phyloP scores from a whole-genome alignment of 2,797 vertebrate genomes.

The Odontamblyopus rebecca region DNA sequence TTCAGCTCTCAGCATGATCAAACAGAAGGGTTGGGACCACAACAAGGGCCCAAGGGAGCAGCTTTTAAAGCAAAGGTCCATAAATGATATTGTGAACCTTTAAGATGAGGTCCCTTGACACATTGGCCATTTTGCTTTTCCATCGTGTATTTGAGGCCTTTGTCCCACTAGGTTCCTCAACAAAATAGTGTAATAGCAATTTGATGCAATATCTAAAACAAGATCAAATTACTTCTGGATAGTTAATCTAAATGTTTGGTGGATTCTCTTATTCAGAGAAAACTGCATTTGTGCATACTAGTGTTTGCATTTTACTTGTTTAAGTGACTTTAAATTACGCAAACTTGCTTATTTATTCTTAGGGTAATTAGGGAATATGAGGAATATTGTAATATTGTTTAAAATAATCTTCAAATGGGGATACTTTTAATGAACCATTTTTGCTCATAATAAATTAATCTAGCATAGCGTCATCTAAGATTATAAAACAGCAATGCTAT shows the following conservation, averaged over 20 bases:
- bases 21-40: slow-evolving; percentile 52
- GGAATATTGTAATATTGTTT: slow-evolving; percentile 24
- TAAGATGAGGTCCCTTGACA: slow-evolving; percentile 37
- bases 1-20: slow-evolving; percentile 54
- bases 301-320: slow-evolving; percentile 23
- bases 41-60: slow-evolving; percentile 50
- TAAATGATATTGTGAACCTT: slow-evolving; percentile 45
- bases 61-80: slow-evolving; percentile 61
- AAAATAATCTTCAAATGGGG: slow-evolving; percentile 4
- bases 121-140: slow-evolving; percentile 42
- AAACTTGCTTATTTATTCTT: background rate
- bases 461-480: slow-evolving; percentile 22
- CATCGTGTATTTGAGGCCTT: slow-evolving; percentile 42
- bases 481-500: slow-evolving; percentile 48
- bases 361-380: background rate
- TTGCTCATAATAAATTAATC: slow-evolving; percentile 31
- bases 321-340: background rate
- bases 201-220: slow-evolving; percentile 56
- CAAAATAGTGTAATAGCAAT: slow-evolving; percentile 51
- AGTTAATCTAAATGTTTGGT: slow-evolving; percentile 42
- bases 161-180: slow-evolving; percentile 60
- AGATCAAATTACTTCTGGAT: slow-evolving; percentile 41
- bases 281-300: slow-evolving; percentile 48
- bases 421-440: slow-evolving; percentile 27
- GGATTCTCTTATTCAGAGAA: slow-evolving; percentile 47